These are phyloP conservation scores for Acanthurus lineatus DNA, from an alignment of 2,797 vertebrate genomes.

Conservation along the genomic window DNA sequence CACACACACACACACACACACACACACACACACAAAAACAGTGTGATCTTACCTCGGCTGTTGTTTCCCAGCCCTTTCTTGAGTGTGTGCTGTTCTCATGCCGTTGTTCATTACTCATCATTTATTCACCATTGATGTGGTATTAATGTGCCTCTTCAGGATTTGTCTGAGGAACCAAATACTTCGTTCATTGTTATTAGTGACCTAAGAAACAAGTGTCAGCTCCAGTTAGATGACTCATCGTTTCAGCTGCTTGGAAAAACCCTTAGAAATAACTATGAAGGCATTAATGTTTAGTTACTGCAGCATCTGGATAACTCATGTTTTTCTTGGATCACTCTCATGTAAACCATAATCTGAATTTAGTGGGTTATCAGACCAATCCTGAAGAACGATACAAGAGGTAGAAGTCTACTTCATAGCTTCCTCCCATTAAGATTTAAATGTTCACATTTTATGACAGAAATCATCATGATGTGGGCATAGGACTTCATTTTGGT, in stretches of 20 bases:
- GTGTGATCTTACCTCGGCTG: conserved; percentile 9
- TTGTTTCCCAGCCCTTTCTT: conserved; percentile 8
- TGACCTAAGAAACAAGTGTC: conserved; percentile 4
- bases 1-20: too few species aligned
- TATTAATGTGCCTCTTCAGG: conserved; percentile 12
- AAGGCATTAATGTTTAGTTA: not conserved
- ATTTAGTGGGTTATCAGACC: not conserved
- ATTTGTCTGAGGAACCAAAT: conserved; percentile 26
- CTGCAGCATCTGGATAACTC: not conserved
- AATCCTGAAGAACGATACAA: not conserved
- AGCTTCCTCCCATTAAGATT: not conserved
- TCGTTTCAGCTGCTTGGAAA: conserved; percentile 20
- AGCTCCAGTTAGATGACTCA: conserved; percentile 21
- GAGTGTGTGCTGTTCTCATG: not conserved
- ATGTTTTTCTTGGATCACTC: not conserved
- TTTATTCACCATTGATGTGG: conserved; percentile 23
- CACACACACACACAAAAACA: too few species aligned
- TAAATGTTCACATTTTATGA: not conserved
- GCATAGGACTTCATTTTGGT: not conserved
- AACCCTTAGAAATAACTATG: not conserved
- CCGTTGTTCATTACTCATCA: conserved; percentile 35
- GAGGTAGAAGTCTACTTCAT: not conserved
- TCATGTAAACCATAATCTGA: not conserved
- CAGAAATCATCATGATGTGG: not conserved
- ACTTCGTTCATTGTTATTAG: conserved; percentile 2